Evolutionary conservation across 2,113 vertebrate genomes (phyloP), one percentile per base, ranked within the genome.

Genomic region (Balaeniceps rex): DNA sequence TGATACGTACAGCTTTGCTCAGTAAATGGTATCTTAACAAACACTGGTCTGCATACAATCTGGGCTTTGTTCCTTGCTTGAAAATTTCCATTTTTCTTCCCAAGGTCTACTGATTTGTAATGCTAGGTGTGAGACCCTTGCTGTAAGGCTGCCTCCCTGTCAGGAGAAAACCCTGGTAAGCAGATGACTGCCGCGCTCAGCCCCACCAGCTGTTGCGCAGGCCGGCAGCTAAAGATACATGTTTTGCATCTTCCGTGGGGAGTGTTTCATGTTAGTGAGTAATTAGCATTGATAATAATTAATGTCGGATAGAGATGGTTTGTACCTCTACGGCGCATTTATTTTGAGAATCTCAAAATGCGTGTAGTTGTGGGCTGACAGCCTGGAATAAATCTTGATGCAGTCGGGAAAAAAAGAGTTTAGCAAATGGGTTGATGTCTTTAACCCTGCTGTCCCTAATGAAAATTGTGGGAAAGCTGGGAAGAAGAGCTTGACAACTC

Each of bases 201-300:
- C 84, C 86, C 68, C 58, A 38, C 75, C 91, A 94, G 96, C 95
- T 94, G 93, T 74, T 90, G 64, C 3, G 3, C 89, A 82, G 76
- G 65, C 70, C 19, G 44, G 51, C 78, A 88, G 79, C 78, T 84
- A 51, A 63, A 75, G 82, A 80, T 75, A 22, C 18, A 4, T 19
- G 44, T 74, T 95, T 95, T 90, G 54, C 54, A 58, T 87, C 65
- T 91, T 94, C 69, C 26, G 1, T 38, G 57, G 89, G 83, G 89
- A 90, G 57, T 6, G 7, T 68, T 96, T 93, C 58, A n/a, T 51
- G 71, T 70, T 90, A 29, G 47, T 19, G 78, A 91, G 72, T 66
- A 95, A 91, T 93, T 93, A 69, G 47, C 76, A 55, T 90, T 96
- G 79, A 88, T 94, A 89, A 84, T 87, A 83, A 93, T 94, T 87